Base-by-base conservation (phyloP, 2,888 invertebrate species). In the Psylliodes chrysocephalus region DNA sequence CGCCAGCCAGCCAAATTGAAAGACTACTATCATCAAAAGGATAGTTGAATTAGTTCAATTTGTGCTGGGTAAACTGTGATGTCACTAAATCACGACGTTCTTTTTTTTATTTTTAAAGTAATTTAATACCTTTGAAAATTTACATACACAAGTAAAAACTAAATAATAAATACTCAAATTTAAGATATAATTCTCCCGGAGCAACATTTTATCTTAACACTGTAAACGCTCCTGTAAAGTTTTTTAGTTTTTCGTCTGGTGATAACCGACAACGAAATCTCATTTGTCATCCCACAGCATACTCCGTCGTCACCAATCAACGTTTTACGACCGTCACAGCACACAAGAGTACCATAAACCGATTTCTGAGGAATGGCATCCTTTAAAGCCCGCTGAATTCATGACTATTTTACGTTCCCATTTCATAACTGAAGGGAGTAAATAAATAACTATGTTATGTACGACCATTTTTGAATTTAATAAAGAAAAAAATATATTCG, bases 281-380 rank as follows among this genome's bases (percentile, higher is more conserved):
- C 66, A 69, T 71, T 78, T 78, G 76, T 78, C 78, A 78, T 78
- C 73, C 72, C 73, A 51, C 69, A 71, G 74, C 74, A 71, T 74
- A 77, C 73, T 71, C 74, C 72, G 69, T 75, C 75, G 78, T 78
- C 79, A 75, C 78, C 80, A 80, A 79, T 80, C 80, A 80, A 76
- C 79, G 77, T 79, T 80, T 80, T 79, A 80, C 79, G 80, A 78
- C 75, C 75, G 69, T 67, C 77, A 78, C 78, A 73, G 75, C 78
- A 76, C 80, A 74, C 79, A 63, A 68, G 79, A 77, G 79, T 74
- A 73, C 76, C 74, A 75, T 80, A 80, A 80, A 80, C 75, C 80
- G 77, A 79, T 80, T 79, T 72, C 73, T 68, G 64, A 70, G 71
- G 70, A 65, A 67, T 71, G 65, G 71, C 69, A 73, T 75, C 70